phyloP scores from a whole-genome alignment of 2,113 vertebrate genomes.

The Coregonus clupeaformis region DNA sequence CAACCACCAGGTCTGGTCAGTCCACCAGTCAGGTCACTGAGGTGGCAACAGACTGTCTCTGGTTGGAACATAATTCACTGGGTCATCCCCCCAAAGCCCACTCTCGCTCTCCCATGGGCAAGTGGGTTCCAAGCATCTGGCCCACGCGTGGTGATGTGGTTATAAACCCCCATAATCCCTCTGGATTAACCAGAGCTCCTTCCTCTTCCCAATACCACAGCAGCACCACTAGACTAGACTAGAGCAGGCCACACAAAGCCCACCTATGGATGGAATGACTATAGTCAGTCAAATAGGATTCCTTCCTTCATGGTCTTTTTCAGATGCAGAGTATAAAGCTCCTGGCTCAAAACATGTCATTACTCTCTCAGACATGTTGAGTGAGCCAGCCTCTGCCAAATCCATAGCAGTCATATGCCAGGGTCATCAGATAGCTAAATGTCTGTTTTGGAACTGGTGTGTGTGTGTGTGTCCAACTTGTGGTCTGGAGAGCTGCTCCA shows the following conservation, averaged over 20 bases:
- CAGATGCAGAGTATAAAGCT: background rate
- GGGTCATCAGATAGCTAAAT: background rate
- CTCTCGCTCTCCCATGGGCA: background rate
- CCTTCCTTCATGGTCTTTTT: background rate
- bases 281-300: background rate
- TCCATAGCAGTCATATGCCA: background rate
- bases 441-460: conserved; percentile 19
- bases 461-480: background rate
- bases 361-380: background rate
- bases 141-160: background rate
- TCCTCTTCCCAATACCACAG: background rate
- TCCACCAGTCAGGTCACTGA: too few relatives aligned
- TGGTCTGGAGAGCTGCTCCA: background rate
- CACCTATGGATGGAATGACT: background rate
- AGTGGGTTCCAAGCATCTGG: conserved; percentile 5
- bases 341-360: background rate
- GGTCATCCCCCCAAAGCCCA: background rate
- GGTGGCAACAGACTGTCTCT: too few relatives aligned
- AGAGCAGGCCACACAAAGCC: background rate
- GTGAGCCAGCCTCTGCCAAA: background rate
- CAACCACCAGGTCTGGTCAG: too few relatives aligned
- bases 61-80: too few relatives aligned
- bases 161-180: background rate
- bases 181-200: conserved; percentile 6
- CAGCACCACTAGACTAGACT: background rate